Evolutionary conservation across 2,888 invertebrate species (phyloP).

Genomic region (Tillus elongatus): DNA sequence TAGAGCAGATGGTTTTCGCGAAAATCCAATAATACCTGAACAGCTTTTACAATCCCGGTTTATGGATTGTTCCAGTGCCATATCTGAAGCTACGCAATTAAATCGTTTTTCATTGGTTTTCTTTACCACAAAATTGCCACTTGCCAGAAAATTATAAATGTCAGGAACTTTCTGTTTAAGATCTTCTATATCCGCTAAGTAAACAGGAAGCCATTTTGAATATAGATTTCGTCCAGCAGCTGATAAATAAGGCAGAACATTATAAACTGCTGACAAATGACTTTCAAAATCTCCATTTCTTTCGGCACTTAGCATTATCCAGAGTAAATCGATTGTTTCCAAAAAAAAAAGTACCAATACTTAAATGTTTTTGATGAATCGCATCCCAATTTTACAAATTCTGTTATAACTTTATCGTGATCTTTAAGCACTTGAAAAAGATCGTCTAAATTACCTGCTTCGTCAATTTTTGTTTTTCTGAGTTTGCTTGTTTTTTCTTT

Average conservation of each 20-base stretch:
- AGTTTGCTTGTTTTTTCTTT: too few relatives aligned
- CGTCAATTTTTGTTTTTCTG: too few relatives aligned
- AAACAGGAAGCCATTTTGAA: slow-evolving; percentile 17
- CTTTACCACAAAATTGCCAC: slow-evolving; percentile 20
- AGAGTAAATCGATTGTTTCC: slow-evolving; percentile 14
- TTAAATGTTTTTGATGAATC: slow-evolving; percentile 12
- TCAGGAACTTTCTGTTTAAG: slow-evolving; percentile 12
- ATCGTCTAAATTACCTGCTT: too few relatives aligned
- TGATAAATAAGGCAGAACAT: slow-evolving; percentile 16
- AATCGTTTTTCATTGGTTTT: slow-evolving; percentile 17
- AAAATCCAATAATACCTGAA: slow-evolving; percentile 16
- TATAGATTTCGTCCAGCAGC: slow-evolving; percentile 17
- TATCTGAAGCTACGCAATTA: slow-evolving; percentile 22
- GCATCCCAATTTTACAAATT: slow-evolving; percentile 9
- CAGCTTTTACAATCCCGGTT: slow-evolving; percentile 20
- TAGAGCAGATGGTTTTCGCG: slow-evolving; percentile 13
- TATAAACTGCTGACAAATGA: slow-evolving; percentile 14
- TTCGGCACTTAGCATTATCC: slow-evolving; percentile 14
- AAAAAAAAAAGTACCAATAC: slow-evolving; percentile 16
- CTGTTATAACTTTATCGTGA: background rate
- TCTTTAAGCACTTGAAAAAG: too few relatives aligned
- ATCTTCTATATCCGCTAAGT: slow-evolving; percentile 15
- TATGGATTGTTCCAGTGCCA: slow-evolving; percentile 21
- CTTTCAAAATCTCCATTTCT: slow-evolving; percentile 16
- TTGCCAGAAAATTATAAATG: slow-evolving; percentile 15